phyloP scores from a whole-genome alignment of 2,113 vertebrate genomes.

The Leucoraja erinaceus region DNA sequence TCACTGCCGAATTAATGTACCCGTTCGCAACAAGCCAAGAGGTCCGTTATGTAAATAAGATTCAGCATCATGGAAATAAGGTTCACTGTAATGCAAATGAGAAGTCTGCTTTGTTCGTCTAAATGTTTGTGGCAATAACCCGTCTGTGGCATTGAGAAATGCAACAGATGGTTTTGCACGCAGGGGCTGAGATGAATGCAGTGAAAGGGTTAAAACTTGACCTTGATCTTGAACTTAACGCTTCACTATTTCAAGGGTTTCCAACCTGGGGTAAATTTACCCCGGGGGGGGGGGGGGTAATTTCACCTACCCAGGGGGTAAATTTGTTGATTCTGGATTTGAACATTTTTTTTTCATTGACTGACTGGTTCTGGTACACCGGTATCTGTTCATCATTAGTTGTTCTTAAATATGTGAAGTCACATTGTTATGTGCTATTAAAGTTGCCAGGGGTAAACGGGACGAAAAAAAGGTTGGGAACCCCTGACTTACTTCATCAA shows the following conservation, averaged over 20 bases:
- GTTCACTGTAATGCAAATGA: neutral
- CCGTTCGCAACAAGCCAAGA: neutral
- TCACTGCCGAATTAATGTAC: neutral
- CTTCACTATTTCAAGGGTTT: neutral
- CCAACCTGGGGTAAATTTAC: too few species aligned
- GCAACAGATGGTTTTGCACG: neutral
- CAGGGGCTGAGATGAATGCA: neutral
- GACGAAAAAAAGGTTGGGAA: too few species aligned
- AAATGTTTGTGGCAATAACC: neutral
- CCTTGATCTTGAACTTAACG: neutral
- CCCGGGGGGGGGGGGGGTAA: too few species aligned
- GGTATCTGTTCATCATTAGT: too few species aligned
- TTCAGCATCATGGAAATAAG: conserved; percentile 3
- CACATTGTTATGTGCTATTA: too few species aligned
- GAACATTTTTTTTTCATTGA: too few species aligned
- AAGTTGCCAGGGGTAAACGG: too few species aligned
- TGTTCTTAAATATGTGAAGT: too few species aligned
- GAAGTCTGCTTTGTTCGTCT: neutral
- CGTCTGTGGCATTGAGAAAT: neutral
- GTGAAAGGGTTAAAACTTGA: conserved; percentile 4
- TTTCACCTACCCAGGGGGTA: too few species aligned
- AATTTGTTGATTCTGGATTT: too few species aligned
- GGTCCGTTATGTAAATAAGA: neutral
- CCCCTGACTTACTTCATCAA: neutral
- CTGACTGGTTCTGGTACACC: too few species aligned